Evolutionary conservation across 2,797 vertebrate species (phyloP), one percentile per base, ranked within the genome.

Genomic region (Okamejei kenojei): DNA sequence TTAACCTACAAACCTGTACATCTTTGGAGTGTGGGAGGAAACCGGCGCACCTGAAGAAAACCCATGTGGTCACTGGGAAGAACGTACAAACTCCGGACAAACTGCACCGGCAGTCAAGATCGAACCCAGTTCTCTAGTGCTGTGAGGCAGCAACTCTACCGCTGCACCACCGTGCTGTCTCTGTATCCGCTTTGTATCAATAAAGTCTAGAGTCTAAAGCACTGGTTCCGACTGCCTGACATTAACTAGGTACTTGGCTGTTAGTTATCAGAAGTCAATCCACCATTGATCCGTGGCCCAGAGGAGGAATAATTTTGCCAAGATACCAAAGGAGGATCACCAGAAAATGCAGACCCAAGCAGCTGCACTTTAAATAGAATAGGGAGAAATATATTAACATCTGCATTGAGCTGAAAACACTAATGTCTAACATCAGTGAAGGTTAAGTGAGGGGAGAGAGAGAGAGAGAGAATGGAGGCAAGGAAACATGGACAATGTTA

Each of bases 361-460:
- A 68, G 84, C 84, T 88, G 84, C 10, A 13, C n/a, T 88, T 88
- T 88, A 68, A 88, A 32, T 35, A 19, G 61, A 54, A 88, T 88
- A 61, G 0, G 17, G 84, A 88, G 61, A 88, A 68, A 68, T 21
- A 35, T 86, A 17, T 86, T 13, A 84, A n/a, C 82, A 63, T 32
- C 32, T 23, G 84, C 32, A 88, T 35, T 32, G 15, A 65, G n/a
- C 84, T 88, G 7, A 35, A 88, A 88, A 68, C 32, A 13, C 32
- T n/a, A 1, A 29, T 86, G n/a, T 35, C 29, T 68, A 88, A 88
- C 29, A 88, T 68, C 84, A 68, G 63, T 35, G 84, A 88, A n/a
- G n/a, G 32, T 15, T 68, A 19, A n/a, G n/a, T 17, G 84, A 88
- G 2, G 17, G n/a, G 19, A 26, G 17, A 26, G n/a, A 88, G 65